Evolutionary conservation across 2,113 vertebrate genomes (phyloP), one percentile per base, ranked within the genome.

Genomic region (Poeciliopsis retropinna): DNA sequence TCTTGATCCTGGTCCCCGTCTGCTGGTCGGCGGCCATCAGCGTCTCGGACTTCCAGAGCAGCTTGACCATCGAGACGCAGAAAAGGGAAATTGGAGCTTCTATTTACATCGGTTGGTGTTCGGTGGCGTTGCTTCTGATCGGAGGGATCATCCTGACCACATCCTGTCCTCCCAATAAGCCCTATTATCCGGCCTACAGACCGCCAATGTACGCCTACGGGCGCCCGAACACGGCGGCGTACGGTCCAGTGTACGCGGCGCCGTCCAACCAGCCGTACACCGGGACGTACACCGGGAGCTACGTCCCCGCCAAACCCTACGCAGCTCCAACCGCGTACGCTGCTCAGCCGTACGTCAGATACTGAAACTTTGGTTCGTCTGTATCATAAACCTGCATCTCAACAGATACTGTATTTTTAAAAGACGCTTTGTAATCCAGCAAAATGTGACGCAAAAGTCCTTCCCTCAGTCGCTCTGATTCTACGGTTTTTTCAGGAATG

Each of bases 31-130:
- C 94, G 0, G 80, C 91, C 31, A 66, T 84, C 81, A 95, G 93
- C 81, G 90, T 95, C 87, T 61, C 84, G 1, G 94, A 95, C 83
- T 95, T 83, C 32, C 1, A 47, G 34, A 95, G 67, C 79, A 15
- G 83, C 1, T 4, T 92, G 64, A 86, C 84, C 13, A 37, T 93
- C 0, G 41, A 81, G 9, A 85, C 91, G 0, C 91, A 93, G 81
- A 90, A 51, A 77, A 89, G 95, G 27, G 95, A 95, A 60, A 14
- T 95, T 1, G 95, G 95, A 10, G 80, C 92, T 0, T 70, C 91
- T 27, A 91, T 95, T 54, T 95, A 95, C 81, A 93, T 94, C 17
- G 95, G 95, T 60, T 95, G 94, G 95, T 90, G 14, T 0, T 75
- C 94, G 0, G 3, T 90, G 2, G 69, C 19, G 0, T 0, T 92